Evolutionary conservation across 1,140 invertebrate genomes (phyloP).

Genomic region (Drosophila micromelanica): DNA sequence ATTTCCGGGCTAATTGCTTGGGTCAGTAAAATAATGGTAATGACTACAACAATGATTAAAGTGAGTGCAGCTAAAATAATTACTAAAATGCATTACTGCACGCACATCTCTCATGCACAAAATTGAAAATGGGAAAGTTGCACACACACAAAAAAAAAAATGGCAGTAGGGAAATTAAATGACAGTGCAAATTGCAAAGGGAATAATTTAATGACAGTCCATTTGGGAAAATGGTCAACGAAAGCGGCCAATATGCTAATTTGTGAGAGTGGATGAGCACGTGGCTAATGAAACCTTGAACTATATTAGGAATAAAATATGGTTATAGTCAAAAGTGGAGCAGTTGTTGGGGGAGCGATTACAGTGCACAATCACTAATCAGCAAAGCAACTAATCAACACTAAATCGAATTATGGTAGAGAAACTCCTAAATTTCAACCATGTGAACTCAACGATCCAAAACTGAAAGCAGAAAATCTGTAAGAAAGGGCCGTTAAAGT

Average conservation of each 20-base stretch:
- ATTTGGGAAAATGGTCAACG: conserved; percentile 59
- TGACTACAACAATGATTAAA: conserved; percentile 38
- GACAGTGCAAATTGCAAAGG: conserved; percentile 77
- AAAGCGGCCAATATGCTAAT: conserved; percentile 57
- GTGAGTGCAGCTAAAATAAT: conserved; percentile 72
- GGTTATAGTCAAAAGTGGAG: conserved; percentile 1
- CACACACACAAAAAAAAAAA: background rate
- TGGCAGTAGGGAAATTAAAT: conserved; percentile 55
- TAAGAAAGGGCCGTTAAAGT: too few species aligned
- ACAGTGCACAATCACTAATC: conserved; percentile 23
- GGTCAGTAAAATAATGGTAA: conserved; percentile 51
- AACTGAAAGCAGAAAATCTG: conserved; percentile 3
- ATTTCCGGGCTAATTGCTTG: conserved; percentile 46
- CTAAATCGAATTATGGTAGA: too few species aligned
- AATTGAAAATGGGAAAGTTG: background rate
- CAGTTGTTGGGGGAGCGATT: conserved; percentile 22
- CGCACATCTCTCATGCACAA: conserved; percentile 33
- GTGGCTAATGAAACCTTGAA: conserved; percentile 48
- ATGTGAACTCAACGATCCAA: too few species aligned
- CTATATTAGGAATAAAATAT: conserved; percentile 26
- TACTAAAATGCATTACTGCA: conserved; percentile 77
- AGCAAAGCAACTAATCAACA: conserved; percentile 31
- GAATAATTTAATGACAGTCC: conserved; percentile 76
- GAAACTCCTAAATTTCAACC: too few species aligned
- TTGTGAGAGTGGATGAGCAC: conserved; percentile 35